phyloP scores from a whole-genome alignment of 2,113 vertebrate genomes.

The Nothocercus julius region DNA sequence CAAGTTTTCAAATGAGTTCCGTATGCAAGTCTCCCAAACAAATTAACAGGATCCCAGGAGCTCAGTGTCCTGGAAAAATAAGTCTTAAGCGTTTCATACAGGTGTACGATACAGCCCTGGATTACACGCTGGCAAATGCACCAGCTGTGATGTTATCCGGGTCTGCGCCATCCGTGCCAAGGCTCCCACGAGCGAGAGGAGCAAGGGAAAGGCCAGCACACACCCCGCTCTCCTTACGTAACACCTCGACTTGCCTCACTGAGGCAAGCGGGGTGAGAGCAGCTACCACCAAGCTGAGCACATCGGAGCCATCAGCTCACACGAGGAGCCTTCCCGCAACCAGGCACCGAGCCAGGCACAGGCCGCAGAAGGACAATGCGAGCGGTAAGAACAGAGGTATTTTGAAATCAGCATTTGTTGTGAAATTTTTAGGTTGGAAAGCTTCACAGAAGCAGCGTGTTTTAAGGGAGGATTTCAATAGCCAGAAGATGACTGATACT shows the following conservation, averaged over 20 bases:
- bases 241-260: not conserved
- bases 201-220: not conserved
- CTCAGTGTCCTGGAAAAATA: not conserved
- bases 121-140: not conserved
- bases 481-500: fast-evolving
- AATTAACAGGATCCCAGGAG: not conserved
- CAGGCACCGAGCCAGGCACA: fast-evolving
- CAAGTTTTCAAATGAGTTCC: not conserved
- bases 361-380: not conserved
- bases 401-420: not conserved
- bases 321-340: not conserved
- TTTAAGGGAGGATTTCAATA: not conserved
- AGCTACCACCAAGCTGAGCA: not conserved
- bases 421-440: not conserved
- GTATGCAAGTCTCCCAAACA: not conserved
- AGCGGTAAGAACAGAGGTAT: not conserved
- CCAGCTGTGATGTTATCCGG: not conserved
- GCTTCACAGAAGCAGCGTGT: not conserved
- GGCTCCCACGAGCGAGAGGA: not conserved
- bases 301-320: fast-evolving
- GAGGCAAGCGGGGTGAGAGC: fast-evolving
- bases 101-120: not conserved
- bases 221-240: not conserved
- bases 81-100: not conserved
- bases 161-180: not conserved